Conservation (phyloP, 2,888 invertebrate species). For the Eulithis testata region DNA sequence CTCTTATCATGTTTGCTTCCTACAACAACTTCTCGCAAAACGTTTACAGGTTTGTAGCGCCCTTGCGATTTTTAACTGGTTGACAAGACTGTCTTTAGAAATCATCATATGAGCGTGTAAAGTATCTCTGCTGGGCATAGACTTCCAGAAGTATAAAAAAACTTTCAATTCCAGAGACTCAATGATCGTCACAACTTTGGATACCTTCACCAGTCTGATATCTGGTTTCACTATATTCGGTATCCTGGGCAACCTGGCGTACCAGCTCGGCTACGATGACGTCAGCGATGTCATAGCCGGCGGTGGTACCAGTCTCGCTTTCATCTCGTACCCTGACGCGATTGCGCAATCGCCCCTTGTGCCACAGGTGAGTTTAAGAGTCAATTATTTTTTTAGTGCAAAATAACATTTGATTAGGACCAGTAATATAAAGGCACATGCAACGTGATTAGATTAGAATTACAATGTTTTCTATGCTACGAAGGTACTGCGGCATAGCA, state of each 20-base stretch:
- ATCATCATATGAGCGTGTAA: too few species aligned
- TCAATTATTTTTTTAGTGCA: too few species aligned
- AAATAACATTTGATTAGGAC: too few species aligned
- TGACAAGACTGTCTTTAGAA: too few species aligned
- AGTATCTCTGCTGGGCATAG: too few species aligned
- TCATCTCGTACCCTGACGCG: slow-evolving; percentile 94
- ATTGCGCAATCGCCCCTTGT: slow-evolving; percentile 90
- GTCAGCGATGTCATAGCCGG: slow-evolving; percentile 87
- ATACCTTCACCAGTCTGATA: slow-evolving; percentile 92
- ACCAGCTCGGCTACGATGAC: slow-evolving; percentile 85
- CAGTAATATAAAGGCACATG: too few species aligned
- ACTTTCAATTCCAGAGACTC: slow-evolving; percentile 86
- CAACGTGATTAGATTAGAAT: too few species aligned
- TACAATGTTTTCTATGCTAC: too few species aligned
- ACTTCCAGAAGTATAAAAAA: background rate
- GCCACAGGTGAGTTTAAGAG: slow-evolving; percentile 85
- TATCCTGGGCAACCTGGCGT: slow-evolving; percentile 91
- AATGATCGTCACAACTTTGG: slow-evolving; percentile 91
- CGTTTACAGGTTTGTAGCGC: slow-evolving; percentile 85
- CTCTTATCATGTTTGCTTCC: slow-evolving; percentile 91
- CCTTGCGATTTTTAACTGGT: too few species aligned
- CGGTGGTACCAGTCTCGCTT: slow-evolving; percentile 92
- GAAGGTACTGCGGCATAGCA: too few species aligned
- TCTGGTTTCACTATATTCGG: slow-evolving; percentile 94
- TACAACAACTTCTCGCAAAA: slow-evolving; percentile 90